Evolutionary conservation across 2,113 vertebrate genomes (phyloP).

Genomic region (Chrysochloris asiatica): DNA sequence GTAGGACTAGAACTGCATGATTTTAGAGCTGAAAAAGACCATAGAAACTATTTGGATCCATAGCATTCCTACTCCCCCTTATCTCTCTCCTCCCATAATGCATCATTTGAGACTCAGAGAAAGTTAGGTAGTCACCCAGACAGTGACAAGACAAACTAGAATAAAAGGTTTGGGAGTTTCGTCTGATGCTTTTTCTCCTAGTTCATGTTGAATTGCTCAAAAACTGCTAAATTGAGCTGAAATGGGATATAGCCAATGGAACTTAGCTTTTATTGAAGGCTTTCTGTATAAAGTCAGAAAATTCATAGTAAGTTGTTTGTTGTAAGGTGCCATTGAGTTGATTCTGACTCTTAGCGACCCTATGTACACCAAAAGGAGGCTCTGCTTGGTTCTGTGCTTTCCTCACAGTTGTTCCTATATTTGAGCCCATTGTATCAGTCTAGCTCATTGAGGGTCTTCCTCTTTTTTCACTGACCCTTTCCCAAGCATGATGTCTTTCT

Average conservation of each 20-base stretch:
- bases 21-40: background rate
- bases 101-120: background rate
- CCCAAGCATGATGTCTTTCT: too few relatives aligned
- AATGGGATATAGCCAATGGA: background rate
- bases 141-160: background rate
- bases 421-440: too few relatives aligned
- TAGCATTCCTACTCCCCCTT: background rate
- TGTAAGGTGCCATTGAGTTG: too few relatives aligned
- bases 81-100: background rate
- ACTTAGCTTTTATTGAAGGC: background rate
- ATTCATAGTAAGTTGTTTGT: background rate
- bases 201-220: background rate
- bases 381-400: too few relatives aligned
- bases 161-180: background rate
- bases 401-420: too few relatives aligned
- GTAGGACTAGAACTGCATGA: background rate
- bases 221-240: background rate
- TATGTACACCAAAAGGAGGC: too few relatives aligned
- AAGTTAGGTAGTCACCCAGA: background rate
- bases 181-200: background rate
- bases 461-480: too few relatives aligned
- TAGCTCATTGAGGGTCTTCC: too few relatives aligned
- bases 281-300: background rate
- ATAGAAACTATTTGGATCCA: background rate
- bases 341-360: too few relatives aligned